A percentile compares a stretch with the other conserved stretches of the same genome.
Evolutionary conservation across 1,140 invertebrate genomes (phyloP).

Genomic region (Belonocnema kinseyi): DNA sequence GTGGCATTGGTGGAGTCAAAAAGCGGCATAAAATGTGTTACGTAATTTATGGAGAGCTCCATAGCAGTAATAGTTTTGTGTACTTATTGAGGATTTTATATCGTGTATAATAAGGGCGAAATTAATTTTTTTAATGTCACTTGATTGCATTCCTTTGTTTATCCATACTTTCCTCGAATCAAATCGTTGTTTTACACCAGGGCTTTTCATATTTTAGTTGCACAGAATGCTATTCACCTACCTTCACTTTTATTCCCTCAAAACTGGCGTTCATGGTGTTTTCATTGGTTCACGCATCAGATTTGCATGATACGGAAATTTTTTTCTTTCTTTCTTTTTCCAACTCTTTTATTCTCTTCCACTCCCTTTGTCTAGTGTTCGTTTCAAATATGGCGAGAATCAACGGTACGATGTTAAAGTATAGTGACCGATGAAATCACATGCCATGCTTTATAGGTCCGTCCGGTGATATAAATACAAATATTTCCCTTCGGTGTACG

Average conservation of each 20-base stretch:
- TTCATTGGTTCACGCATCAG: conserved; percentile 12
- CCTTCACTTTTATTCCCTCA: conserved; percentile 21
- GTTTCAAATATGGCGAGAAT: conserved; percentile 33
- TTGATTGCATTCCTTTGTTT: neutral
- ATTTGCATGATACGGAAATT: conserved; percentile 32
- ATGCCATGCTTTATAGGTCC: conserved; percentile 35
- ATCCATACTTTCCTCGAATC: neutral
- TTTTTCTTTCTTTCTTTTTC: neutral
- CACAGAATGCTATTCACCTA: neutral
- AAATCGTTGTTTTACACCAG: neutral
- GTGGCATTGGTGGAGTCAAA: no score
- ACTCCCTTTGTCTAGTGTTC: conserved; percentile 1
- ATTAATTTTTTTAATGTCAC: neutral
- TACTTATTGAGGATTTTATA: neutral
- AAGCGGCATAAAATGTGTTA: no score
- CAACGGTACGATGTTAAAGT: conserved; percentile 43
- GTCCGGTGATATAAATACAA: conserved; percentile 42
- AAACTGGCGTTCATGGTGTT: neutral
- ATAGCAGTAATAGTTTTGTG: no score
- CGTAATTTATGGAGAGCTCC: no score
- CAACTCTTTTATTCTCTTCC: neutral
- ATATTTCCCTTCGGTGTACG: conserved; percentile 47
- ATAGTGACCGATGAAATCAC: conserved; percentile 35
- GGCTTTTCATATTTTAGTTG: neutral
- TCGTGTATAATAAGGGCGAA: neutral